These are phyloP conservation scores for Cherax quadricarinatus DNA, from an alignment of 1,140 invertebrate species.

Conservation along the genomic window DNA sequence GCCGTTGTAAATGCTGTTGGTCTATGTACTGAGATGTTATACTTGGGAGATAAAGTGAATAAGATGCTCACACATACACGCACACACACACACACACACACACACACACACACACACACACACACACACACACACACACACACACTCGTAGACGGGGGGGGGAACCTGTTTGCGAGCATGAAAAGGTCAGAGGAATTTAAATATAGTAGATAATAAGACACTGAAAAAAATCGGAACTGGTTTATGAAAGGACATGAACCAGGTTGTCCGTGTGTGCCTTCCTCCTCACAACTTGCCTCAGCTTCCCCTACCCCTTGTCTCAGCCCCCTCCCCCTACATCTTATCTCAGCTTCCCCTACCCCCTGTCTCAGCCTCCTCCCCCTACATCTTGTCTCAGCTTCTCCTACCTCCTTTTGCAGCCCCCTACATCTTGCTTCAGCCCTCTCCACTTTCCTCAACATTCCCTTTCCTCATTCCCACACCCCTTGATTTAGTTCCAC, in stretches of 20 bases:
- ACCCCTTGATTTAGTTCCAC: too few relatives aligned
- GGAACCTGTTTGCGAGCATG: conserved; percentile 48
- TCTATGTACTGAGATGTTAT: too few relatives aligned
- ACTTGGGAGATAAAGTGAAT: too few relatives aligned
- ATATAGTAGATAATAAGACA: conserved; percentile 42
- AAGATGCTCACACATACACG: background rate
- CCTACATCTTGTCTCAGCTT: background rate
- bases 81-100: background rate
- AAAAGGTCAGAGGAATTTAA: conserved; percentile 44
- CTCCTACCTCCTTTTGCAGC: background rate
- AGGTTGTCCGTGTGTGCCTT: background rate
- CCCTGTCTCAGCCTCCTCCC: background rate
- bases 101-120: background rate
- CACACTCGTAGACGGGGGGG: background rate
- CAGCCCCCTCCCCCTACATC: background rate
- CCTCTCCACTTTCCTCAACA: background rate
- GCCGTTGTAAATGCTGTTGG: too few relatives aligned
- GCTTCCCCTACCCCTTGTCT: background rate
- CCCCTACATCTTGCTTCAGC: background rate
- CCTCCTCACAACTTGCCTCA: background rate
- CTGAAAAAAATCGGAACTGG: conserved; percentile 48
- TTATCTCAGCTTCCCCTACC: background rate
- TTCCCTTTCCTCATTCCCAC: background rate
- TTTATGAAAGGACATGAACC: conserved; percentile 38
- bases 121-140: background rate